Evolutionary conservation across 2,888 invertebrate species (phyloP), one percentile per base, ranked within the genome.

Genomic region (Malacosoma neustria): DNA sequence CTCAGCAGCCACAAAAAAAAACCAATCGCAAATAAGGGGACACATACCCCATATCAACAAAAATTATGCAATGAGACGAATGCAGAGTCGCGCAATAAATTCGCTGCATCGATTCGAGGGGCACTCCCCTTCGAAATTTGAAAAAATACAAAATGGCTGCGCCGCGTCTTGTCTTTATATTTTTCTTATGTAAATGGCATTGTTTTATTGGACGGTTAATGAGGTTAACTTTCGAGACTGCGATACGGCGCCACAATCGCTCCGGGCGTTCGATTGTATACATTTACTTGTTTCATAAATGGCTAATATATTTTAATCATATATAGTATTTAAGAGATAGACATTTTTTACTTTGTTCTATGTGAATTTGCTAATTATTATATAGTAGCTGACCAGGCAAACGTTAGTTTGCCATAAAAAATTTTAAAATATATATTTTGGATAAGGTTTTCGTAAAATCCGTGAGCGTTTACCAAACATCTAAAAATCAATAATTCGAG

Each of bases 91-190:
- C 71, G 63, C 68, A 59, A 74, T 75, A 70, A 76, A 75, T 79
- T 69, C 66, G 67, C 51, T 62, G 54, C 54, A 66, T 66, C 71
- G 61, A 70, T 68, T 69, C 69, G 62, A 51, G 59, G 65, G 65
- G 65, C 61, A 58, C 41, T 68, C 76, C 81, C 81, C 74, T 72
- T 71, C 71, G 68, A 71, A 65, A 67, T 73, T 63, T 58, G 62
- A 72, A 69, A 73, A 73, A 72, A 64, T 61, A 57, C 66, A 81
- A 81, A 77, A 84, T 80, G 81, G 81, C 79, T 64, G 55, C 63
- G 48, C 42, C 58, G 59, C 75, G 70, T 77, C 81, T 79, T 81
- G 77, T 71, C 82, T 84, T 82, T 82, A 84, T 85, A 79, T 82
- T 79, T 82, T 82, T 70, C 79, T 79, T 81, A 84, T 82, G 82